A percentile compares a stretch with the other conserved stretches of the same genome.
These are phyloP conservation scores for Panthera uncia DNA, from an alignment of 2,113 vertebrate genomes.

Conservation along the genomic window DNA sequence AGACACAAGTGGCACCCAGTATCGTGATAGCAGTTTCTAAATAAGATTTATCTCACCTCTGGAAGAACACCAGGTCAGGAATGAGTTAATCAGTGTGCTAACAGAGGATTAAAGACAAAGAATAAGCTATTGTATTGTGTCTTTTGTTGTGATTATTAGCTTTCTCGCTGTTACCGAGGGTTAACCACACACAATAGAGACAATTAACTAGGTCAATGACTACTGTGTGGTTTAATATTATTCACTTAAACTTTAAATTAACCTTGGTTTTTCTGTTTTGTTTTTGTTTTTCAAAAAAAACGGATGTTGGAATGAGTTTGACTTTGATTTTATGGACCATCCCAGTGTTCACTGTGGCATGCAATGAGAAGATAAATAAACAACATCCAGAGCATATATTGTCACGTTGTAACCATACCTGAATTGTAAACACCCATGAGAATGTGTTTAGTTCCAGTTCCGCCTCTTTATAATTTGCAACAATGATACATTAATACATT, in stretches of 20 bases:
- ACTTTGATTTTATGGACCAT: background rate
- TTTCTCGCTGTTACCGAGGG: background rate
- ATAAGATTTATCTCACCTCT: background rate
- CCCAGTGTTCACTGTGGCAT: background rate
- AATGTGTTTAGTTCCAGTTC: background rate
- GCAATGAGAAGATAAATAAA: background rate
- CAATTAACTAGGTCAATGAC: background rate
- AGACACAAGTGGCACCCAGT: accelerated
- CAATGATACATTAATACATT: background rate
- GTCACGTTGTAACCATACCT: background rate
- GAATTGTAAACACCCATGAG: background rate
- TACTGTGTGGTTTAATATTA: background rate
- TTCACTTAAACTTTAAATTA: constrained; percentile 10
- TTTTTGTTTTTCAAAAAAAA: background rate
- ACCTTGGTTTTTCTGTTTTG: background rate
- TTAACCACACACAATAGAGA: background rate
- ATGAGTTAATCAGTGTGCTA: background rate
- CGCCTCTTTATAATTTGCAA: background rate
- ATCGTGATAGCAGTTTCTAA: background rate
- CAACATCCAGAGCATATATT: background rate
- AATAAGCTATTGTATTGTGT: background rate
- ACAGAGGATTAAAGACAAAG: background rate
- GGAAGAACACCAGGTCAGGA: background rate
- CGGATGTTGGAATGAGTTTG: background rate
- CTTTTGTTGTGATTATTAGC: background rate